Evolutionary conservation across 2,797 vertebrate species (phyloP).

Genomic region (Naso thynnoides): DNA sequence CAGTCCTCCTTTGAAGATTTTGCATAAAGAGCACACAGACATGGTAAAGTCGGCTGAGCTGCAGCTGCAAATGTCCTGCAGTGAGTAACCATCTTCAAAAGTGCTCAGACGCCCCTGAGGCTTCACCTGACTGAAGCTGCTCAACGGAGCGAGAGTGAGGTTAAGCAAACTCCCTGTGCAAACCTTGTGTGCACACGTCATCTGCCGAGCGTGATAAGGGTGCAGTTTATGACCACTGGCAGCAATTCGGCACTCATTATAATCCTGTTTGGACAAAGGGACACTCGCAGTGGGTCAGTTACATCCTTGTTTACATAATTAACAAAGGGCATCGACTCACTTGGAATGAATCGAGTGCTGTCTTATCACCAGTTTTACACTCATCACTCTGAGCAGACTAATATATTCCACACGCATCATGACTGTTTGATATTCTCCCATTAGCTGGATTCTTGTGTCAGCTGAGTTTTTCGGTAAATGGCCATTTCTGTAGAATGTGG

Average conservation of each 20-base stretch:
- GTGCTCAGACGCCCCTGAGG: neutral
- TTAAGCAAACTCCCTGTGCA: conserved; percentile 51
- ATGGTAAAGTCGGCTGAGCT: conserved; percentile 7
- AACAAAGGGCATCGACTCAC: conserved; percentile 54
- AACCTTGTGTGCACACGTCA: conserved; percentile 53
- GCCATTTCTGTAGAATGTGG: conserved; percentile 6
- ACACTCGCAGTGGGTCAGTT: conserved; percentile 52
- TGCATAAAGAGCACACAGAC: conserved; percentile 40
- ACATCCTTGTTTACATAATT: conserved; percentile 65
- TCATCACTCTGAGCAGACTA: conserved; percentile 1
- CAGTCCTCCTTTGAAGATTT: conserved; percentile 31
- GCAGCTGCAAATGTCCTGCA: conserved; percentile 25
- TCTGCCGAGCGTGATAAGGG: conserved; percentile 67
- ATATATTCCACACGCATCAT: neutral
- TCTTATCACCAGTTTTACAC: conserved; percentile 33
- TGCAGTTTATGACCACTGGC: conserved; percentile 59
- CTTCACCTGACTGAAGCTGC: conserved; percentile 23
- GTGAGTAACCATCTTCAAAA: neutral
- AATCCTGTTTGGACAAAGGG: conserved; percentile 73
- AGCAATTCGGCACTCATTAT: conserved; percentile 52
- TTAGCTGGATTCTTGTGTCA: conserved; percentile 11
- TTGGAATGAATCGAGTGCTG: conserved; percentile 17
- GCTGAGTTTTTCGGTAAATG: conserved; percentile 20
- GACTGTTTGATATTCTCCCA: conserved; percentile 20
- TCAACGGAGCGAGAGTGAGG: conserved; percentile 47